phyloP scores from a whole-genome alignment of 2,888 invertebrate species.

The Cloeon dipterum region DNA sequence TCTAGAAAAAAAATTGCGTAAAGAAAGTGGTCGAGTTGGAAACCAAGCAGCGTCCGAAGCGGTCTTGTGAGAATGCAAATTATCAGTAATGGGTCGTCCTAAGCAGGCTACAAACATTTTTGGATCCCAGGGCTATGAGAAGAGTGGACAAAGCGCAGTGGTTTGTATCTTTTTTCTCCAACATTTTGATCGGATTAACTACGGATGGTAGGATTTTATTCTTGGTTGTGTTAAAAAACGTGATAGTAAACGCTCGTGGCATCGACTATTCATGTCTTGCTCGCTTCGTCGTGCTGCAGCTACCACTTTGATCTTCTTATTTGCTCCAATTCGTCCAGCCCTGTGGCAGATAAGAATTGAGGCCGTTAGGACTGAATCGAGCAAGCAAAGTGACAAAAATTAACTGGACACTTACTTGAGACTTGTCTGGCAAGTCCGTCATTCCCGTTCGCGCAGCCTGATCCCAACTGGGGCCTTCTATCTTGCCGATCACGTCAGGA shows the following conservation, averaged over 20 bases:
- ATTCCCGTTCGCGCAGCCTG: constrained; percentile 6
- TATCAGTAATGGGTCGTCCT: too few species aligned
- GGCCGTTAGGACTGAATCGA: too few species aligned
- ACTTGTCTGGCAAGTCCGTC: constrained; percentile 8
- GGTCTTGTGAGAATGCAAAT: too few species aligned
- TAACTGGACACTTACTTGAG: constrained; percentile 8
- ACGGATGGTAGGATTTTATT: neutral
- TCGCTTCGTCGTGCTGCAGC: neutral
- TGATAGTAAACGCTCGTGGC: constrained; percentile 1
- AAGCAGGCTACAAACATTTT: constrained; percentile 1
- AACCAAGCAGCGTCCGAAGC: too few species aligned
- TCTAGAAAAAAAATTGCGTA: too few species aligned
- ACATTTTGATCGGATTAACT: neutral
- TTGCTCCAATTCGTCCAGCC: constrained; percentile 1
- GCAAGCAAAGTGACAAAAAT: neutral
- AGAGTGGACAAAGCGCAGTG: constrained; percentile 1
- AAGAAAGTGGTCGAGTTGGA: too few species aligned
- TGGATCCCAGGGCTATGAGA: constrained; percentile 1
- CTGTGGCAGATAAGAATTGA: constrained; percentile 2
- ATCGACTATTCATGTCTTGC: too few species aligned
- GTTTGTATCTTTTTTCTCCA: neutral
- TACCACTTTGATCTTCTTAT: neutral
- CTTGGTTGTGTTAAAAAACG: neutral
- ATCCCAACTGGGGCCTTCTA: constrained; percentile 9
- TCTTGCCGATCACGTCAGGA: constrained; percentile 7